phyloP scores from a whole-genome alignment of 2,797 vertebrate genomes.

The Enteromius unitaeniatus region DNA sequence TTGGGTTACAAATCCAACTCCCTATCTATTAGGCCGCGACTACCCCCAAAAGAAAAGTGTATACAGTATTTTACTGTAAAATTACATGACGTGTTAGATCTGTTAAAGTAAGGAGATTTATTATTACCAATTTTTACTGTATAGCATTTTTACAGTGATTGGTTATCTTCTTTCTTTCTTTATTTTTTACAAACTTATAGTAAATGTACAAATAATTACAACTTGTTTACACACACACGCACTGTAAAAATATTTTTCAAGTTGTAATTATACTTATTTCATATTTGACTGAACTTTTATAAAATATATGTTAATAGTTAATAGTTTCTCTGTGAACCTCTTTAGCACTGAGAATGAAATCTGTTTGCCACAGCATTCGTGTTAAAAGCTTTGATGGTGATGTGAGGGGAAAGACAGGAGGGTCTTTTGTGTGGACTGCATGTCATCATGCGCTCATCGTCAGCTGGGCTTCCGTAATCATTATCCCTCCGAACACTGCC shows the following conservation, averaged over 20 bases:
- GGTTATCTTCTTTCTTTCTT: too few relatives aligned
- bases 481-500: slow-evolving; percentile 68
- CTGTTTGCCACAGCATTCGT: slow-evolving; percentile 20
- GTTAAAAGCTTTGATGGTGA: slow-evolving; percentile 47
- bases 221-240: too few relatives aligned
- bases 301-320: background rate
- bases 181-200: too few relatives aligned
- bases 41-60: too few relatives aligned
- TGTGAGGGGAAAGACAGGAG: slow-evolving; percentile 54
- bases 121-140: too few relatives aligned
- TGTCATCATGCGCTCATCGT: slow-evolving; percentile 61
- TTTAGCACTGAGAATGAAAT: slow-evolving; percentile 26
- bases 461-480: slow-evolving; percentile 59
- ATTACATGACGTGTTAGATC: too few relatives aligned
- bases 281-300: background rate
- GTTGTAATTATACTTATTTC: too few relatives aligned
- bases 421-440: slow-evolving; percentile 55
- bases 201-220: background rate
- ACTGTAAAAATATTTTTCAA: too few relatives aligned
- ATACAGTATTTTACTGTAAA: too few relatives aligned
- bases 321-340: background rate
- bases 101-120: too few relatives aligned
- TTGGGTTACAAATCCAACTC: too few relatives aligned
- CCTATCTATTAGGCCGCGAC: too few relatives aligned
- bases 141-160: background rate